Evolutionary conservation across 2,797 vertebrate species (phyloP).

Genomic region (Falco rusticolus): DNA sequence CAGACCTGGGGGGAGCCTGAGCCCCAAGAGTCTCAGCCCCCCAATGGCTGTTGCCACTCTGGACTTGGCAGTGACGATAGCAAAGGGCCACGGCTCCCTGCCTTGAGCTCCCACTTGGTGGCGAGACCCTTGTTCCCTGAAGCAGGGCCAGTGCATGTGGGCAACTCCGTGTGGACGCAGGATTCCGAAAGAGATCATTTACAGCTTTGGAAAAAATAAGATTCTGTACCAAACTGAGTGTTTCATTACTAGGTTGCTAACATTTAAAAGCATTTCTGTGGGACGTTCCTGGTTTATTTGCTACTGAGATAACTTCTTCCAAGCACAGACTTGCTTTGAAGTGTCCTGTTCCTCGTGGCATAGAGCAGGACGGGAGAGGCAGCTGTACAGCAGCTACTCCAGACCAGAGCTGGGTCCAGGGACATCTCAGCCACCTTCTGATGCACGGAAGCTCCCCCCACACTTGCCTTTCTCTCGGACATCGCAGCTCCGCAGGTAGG

Average conservation of each 20-base stretch:
- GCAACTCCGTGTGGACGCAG: accelerated
- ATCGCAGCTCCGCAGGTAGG: background rate
- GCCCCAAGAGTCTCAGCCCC: background rate
- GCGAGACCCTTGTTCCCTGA: background rate
- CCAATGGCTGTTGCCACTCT: background rate
- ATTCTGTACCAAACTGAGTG: background rate
- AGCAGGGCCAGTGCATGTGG: background rate
- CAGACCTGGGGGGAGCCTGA: background rate
- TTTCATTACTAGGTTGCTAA: background rate
- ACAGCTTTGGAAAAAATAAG: background rate
- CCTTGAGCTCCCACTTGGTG: background rate
- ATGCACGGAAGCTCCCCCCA: background rate
- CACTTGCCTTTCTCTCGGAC: background rate
- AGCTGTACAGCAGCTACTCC: background rate
- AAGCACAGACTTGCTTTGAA: background rate
- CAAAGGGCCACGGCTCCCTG: background rate
- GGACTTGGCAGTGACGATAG: background rate
- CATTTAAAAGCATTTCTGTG: background rate
- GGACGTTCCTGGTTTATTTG: background rate
- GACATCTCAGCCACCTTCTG: background rate
- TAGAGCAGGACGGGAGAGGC: accelerated
- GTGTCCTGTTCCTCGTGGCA: background rate
- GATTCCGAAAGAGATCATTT: background rate
- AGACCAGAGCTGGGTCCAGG: background rate
- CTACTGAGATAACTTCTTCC: background rate